Base-by-base conservation (phyloP, 2,113 vertebrate species). In the Pardalotus punctatus region DNA sequence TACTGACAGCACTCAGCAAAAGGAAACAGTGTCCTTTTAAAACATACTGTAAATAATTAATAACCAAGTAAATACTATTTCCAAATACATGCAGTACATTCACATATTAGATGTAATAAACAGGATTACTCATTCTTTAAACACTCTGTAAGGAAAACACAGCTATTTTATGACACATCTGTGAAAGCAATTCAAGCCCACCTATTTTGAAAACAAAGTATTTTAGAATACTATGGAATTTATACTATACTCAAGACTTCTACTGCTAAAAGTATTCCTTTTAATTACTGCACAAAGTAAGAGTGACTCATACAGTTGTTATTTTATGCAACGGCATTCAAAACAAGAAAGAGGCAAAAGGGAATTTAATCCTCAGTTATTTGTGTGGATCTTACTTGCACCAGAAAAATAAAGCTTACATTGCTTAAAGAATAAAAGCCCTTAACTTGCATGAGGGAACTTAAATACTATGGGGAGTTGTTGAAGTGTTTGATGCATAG, bases 31-130 rank as follows among this genome's bases (percentile, higher is more conserved):
- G 7, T 24, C 40, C 20, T 88, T 88, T 70, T 1, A 19, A 92
- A 65, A 77, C 35, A 62, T n/a, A 58, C 7, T 78, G 81, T 86
- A 86, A 92, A 88, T 90, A 93, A 96, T 93, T 94, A 93, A 84
- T 78, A 58, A 54, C 56, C 60, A 78, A 81, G 51, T 78, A 88
- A 93, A 95, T 51, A 81, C 27, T 45, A 43, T 43, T 82, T 58
- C 54, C 58, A 86, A 90, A 80, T 43, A 48, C 13, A 45, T 2
- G 4, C 14, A 51, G 8, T 51, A 29, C 8, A 36, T 53, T 66
- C 33, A 14, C 19, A 6, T n/a, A 11, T 16, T 24, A 28, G 35
- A 73, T 50, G 51, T 21, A 73, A 93, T 62, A 58, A 92, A 94
- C 28, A 47, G 47, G 29, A 57, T 65, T 89, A 87, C 47, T 93